Evolutionary conservation across 2,888 invertebrate species (phyloP).

Genomic region (Callosobruchus maculatus): DNA sequence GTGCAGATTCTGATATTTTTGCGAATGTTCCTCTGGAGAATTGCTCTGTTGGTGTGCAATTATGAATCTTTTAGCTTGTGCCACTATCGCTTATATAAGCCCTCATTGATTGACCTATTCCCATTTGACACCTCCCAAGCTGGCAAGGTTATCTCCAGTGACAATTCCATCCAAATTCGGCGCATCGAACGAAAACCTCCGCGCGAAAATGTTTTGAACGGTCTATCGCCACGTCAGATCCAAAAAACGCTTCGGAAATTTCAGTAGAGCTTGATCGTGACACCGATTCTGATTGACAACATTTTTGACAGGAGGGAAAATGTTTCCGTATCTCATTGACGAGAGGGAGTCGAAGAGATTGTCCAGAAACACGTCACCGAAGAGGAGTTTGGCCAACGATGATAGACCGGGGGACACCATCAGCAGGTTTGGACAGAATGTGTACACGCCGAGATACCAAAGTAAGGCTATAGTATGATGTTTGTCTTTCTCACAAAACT

Average conservation of each 20-base stretch:
- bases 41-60: too few species aligned
- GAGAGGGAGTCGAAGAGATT: slow-evolving; percentile 28
- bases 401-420: slow-evolving; percentile 13
- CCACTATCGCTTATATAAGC: not conserved
- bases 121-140: not conserved
- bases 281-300: not conserved
- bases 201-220: not conserved
- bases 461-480: slow-evolving; percentile 20
- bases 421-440: slow-evolving; percentile 12
- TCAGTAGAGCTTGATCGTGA: not conserved
- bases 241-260: not conserved
- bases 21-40: too few species aligned
- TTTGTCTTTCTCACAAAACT: not conserved
- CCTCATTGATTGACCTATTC: not conserved
- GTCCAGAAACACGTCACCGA: slow-evolving; percentile 21
- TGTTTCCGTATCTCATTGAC: slow-evolving; percentile 39
- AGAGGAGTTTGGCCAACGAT: slow-evolving; percentile 19
- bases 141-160: not conserved
- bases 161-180: not conserved
- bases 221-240: not conserved
- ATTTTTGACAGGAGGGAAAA: slow-evolving; percentile 40
- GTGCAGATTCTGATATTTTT: too few species aligned
- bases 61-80: too few species aligned
- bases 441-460: slow-evolving; percentile 25
- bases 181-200: not conserved